Evolutionary conservation across 2,113 vertebrate species (phyloP).

Genomic region (Physeter macrocephalus): DNA sequence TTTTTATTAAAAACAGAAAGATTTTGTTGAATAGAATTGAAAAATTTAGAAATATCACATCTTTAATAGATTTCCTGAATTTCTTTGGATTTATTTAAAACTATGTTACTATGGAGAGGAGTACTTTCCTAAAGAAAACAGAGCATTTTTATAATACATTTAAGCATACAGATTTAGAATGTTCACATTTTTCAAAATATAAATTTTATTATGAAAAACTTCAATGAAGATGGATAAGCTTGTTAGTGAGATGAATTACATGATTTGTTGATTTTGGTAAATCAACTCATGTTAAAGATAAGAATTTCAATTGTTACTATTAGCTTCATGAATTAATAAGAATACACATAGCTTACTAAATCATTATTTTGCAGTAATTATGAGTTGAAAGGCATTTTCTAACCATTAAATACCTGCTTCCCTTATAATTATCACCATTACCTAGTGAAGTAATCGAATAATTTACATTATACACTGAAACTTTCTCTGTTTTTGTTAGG

Average conservation of each 20-base stretch:
- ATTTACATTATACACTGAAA: neutral
- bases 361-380: neutral
- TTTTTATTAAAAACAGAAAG: conserved; percentile 49
- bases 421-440: neutral
- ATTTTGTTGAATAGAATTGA: neutral
- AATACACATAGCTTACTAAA: neutral
- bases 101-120: neutral
- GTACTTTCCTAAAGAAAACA: neutral
- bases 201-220: neutral
- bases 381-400: neutral
- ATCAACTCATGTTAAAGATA: neutral
- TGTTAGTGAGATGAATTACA: neutral
- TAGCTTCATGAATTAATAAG: neutral
- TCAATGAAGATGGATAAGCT: neutral
- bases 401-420: neutral
- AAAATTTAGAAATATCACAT: neutral
- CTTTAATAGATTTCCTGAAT: neutral
- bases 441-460: neutral
- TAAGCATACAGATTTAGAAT: neutral
- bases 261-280: neutral
- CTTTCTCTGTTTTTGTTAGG: neutral
- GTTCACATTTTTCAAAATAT: neutral
- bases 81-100: neutral
- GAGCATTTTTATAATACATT: neutral
- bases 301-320: neutral